Percentiles rank a stretch among this genome's conserved stretches.
These are phyloP conservation scores for Dorcus parallelipipedus DNA, from an alignment of 2,888 invertebrate genomes.

Conservation along the genomic window DNA sequence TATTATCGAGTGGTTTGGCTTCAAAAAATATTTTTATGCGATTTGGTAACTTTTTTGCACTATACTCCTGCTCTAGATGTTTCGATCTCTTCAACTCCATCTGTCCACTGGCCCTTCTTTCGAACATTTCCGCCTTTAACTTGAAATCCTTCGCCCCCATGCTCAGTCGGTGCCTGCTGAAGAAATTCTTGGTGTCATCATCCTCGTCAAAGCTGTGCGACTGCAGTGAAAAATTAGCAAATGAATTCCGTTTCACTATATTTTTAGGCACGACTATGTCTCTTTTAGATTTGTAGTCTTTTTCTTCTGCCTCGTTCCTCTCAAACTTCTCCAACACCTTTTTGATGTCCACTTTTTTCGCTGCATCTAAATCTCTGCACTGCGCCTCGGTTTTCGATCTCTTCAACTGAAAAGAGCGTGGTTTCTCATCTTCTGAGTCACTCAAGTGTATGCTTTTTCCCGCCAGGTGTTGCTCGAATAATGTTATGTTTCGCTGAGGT, in stretches of 20 bases:
- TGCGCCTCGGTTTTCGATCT: constrained; percentile 44
- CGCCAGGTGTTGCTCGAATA: constrained; percentile 44
- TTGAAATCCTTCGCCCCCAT: constrained; percentile 14
- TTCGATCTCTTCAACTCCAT: neutral
- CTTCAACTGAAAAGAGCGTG: constrained; percentile 30
- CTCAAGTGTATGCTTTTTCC: constrained; percentile 36
- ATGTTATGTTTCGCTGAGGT: constrained; percentile 44
- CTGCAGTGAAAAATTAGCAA: constrained; percentile 23
- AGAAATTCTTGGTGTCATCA: constrained; percentile 15
- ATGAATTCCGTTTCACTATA: constrained; percentile 29
- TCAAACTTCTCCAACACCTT: constrained; percentile 46
- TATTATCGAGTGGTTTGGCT: no score
- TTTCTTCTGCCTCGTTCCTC: constrained; percentile 25
- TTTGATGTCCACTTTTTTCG: constrained; percentile 45
- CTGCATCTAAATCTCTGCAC: constrained; percentile 44
- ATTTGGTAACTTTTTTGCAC: neutral
- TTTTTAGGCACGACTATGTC: constrained; percentile 19
- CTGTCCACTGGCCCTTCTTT: constrained; percentile 5
- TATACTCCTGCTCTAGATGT: neutral
- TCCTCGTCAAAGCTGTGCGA: constrained; percentile 21
- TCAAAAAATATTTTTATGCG: no score
- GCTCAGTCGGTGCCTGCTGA: constrained; percentile 5
- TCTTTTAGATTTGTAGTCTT: constrained; percentile 10
- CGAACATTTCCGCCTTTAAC: constrained; percentile 12
- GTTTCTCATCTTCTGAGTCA: constrained; percentile 24